These are phyloP conservation scores for Axis porcinus DNA, from an alignment of 2,113 vertebrate genomes.

Conservation along the genomic window DNA sequence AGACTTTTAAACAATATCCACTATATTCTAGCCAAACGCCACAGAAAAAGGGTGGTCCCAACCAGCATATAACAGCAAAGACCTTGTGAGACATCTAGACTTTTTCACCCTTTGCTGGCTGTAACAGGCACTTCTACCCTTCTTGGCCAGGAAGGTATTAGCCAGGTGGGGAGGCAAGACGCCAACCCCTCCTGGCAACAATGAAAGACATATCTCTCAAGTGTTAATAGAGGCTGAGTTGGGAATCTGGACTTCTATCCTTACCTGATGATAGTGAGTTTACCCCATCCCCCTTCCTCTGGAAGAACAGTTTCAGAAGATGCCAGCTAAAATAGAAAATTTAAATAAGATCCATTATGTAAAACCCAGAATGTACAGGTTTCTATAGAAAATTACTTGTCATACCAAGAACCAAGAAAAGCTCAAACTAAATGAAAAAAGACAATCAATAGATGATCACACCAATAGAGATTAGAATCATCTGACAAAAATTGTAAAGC, in stretches of 20 bases:
- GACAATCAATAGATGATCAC: not conserved
- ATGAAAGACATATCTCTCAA: not conserved
- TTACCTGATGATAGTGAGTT: not conserved
- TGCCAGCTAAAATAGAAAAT: not conserved
- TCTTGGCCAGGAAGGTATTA: not conserved
- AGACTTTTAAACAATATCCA: not conserved
- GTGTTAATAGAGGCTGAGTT: not conserved
- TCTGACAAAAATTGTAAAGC: not conserved
- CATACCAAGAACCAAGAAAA: not conserved
- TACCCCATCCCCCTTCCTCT: not conserved
- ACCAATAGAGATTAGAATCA: not conserved
- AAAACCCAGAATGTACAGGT: not conserved
- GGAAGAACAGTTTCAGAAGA: not conserved
- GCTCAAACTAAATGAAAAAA: not conserved
- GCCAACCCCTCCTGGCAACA: not conserved
- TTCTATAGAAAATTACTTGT: not conserved
- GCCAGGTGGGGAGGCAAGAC: not conserved
- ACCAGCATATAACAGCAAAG: not conserved
- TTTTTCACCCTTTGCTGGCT: not conserved
- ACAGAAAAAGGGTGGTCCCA: not conserved
- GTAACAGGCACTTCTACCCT: not conserved
- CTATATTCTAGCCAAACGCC: not conserved
- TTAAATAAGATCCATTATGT: not conserved
- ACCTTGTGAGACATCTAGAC: not conserved
- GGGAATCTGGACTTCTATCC: not conserved